These are phyloP conservation scores for Micrasema longulum DNA, from an alignment of 1,140 invertebrate genomes.

Conservation along the genomic window DNA sequence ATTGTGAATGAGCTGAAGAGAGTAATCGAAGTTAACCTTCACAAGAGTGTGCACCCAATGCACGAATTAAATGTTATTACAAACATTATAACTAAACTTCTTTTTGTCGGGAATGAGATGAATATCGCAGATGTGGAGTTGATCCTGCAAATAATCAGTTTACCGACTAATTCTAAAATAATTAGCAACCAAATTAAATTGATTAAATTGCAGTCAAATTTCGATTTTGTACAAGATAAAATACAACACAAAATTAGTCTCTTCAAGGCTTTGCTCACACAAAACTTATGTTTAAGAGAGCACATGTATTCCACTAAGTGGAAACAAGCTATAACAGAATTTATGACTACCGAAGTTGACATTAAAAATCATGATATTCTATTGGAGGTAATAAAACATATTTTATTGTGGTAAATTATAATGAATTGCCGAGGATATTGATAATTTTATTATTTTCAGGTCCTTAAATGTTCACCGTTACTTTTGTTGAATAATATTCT, in stretches of 20 bases:
- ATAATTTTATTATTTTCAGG: constrained; percentile 4
- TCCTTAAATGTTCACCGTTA: constrained; percentile 28
- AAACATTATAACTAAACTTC: constrained; percentile 32
- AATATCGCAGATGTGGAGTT: constrained; percentile 33
- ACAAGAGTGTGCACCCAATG: constrained; percentile 12
- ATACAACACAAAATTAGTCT: constrained; percentile 17
- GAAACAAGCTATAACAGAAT: constrained; percentile 1
- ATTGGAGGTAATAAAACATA: constrained; percentile 17
- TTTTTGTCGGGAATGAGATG: constrained; percentile 18
- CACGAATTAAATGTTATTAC: constrained; percentile 23
- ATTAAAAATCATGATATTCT: constrained; percentile 8
- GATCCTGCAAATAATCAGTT: constrained; percentile 16
- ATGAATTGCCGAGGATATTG: too few species aligned
- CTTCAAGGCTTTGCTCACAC: constrained; percentile 27
- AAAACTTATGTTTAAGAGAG: constrained; percentile 24
- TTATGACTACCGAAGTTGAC: constrained; percentile 15
- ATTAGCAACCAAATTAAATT: not conserved
- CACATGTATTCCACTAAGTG: constrained; percentile 22
- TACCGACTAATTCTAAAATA: not conserved
- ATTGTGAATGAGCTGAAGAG: constrained; percentile 9
- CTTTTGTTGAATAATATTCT: constrained; percentile 36
- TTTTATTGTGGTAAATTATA: too few species aligned
- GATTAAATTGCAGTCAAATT: not conserved
- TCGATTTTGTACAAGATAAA: constrained; percentile 18
- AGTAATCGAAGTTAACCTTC: constrained; percentile 19